phyloP scores from a whole-genome alignment of 2,113 vertebrate genomes.

The Mellivora capensis region DNA sequence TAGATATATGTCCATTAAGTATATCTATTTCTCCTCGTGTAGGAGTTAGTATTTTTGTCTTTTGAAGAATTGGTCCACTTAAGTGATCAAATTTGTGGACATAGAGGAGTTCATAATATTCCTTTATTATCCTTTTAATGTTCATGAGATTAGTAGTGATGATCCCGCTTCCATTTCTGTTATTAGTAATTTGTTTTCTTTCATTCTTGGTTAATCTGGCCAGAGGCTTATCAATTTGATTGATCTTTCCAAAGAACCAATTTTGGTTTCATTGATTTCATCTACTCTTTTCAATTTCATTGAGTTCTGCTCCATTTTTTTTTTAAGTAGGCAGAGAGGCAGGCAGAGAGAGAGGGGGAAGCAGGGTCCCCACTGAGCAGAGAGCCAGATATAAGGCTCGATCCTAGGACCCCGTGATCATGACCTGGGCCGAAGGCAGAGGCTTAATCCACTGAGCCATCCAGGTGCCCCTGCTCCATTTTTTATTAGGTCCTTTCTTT shows the following conservation, averaged over 20 bases:
- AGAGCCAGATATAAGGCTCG: no score
- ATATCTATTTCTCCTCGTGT: not conserved
- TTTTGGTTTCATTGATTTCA: not conserved
- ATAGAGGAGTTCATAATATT: not conserved
- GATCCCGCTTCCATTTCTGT: not conserved
- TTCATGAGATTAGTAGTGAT: not conserved
- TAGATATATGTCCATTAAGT: not conserved
- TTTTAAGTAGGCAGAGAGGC: no score
- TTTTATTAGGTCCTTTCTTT: not conserved
- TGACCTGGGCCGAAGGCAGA: no score
- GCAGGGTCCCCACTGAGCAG: no score
- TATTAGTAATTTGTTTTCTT: not conserved
- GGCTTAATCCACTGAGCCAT: no score
- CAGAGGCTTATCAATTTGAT: not conserved
- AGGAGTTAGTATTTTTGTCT: not conserved
- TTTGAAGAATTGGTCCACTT: not conserved
- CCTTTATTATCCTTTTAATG: not conserved
- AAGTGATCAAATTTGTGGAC: not conserved
- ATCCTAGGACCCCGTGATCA: no score
- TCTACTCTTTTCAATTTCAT: not conserved
- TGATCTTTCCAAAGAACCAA: not conserved
- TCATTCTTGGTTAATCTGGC: not conserved
- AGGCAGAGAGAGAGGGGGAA: no score
- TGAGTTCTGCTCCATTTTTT: not conserved
- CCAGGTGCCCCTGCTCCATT: not conserved